Percentiles rank a stretch among this genome's conserved stretches.
Conservation (phyloP, 2,888 invertebrate genomes). For the Chrysodeixis includens region DNA sequence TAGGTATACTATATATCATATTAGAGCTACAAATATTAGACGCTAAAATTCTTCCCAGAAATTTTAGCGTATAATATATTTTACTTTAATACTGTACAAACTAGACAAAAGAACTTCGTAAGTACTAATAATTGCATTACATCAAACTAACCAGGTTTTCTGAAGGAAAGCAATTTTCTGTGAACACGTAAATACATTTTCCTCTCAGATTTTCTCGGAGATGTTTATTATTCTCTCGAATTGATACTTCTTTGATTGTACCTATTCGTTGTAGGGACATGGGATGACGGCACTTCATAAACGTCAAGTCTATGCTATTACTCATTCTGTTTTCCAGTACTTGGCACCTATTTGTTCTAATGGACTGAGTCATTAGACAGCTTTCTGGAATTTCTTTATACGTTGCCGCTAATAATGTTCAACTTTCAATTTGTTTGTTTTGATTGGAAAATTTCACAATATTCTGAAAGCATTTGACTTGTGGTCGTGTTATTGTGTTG, state of each 20-base stretch:
- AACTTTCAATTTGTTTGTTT: conserved; percentile 30
- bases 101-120: neutral
- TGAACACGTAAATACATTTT: neutral
- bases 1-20: too few relatives aligned
- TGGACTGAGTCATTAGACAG: conserved; percentile 9
- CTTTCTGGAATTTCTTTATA: conserved; percentile 35
- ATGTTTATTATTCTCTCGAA: neutral
- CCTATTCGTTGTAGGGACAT: neutral
- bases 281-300: neutral
- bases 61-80: too few relatives aligned
- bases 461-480: conserved; percentile 20
- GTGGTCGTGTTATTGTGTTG: conserved; percentile 8
- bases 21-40: too few relatives aligned
- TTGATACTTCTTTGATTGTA: neutral
- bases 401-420: conserved; percentile 21
- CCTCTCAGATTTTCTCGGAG: neutral
- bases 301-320: conserved; percentile 14
- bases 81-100: too few relatives aligned
- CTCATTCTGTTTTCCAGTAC: conserved; percentile 27
- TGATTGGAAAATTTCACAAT: conserved; percentile 23
- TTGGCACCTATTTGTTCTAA: conserved; percentile 15
- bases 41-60: too few relatives aligned
- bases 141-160: neutral
- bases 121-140: neutral
- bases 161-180: neutral